phyloP scores from a whole-genome alignment of 2,797 vertebrate species.

The Tamandua tetradactyla region DNA sequence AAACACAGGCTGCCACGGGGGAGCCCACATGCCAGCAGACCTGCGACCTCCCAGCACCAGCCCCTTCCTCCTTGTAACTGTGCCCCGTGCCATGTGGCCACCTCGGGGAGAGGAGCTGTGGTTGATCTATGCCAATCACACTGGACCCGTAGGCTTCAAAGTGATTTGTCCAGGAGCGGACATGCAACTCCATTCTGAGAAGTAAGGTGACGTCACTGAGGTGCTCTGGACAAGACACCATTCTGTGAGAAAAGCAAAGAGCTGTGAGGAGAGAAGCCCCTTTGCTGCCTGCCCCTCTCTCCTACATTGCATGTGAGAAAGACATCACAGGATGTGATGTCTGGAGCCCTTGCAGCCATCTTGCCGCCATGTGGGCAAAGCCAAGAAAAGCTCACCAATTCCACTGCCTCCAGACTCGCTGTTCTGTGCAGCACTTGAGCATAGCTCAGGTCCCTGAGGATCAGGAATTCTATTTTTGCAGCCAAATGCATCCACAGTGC shows the following conservation, averaged over 20 bases:
- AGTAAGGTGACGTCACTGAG: too few relatives aligned
- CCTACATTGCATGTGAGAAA: background rate
- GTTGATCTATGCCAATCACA: background rate
- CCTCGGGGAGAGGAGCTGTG: background rate
- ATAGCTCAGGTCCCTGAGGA: background rate
- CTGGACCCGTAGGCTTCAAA: background rate
- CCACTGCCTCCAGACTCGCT: background rate
- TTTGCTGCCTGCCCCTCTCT: background rate
- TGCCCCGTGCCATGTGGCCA: background rate
- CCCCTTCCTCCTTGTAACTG: background rate
- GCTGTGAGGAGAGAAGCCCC: background rate
- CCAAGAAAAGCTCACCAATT: background rate
- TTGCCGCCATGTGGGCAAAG: background rate
- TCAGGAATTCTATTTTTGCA: background rate
- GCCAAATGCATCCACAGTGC: background rate
- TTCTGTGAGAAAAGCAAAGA: background rate
- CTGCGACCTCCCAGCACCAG: too few relatives aligned
- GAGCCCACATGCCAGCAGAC: background rate
- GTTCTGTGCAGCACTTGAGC: background rate
- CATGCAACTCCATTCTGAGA: background rate
- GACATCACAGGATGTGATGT: background rate
- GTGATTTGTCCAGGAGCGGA: background rate
- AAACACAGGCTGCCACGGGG: accelerated
- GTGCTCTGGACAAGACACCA: background rate
- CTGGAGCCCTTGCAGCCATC: background rate